Base-by-base conservation (phyloP, 2,113 vertebrate genomes). In the Tringa solitaria region DNA sequence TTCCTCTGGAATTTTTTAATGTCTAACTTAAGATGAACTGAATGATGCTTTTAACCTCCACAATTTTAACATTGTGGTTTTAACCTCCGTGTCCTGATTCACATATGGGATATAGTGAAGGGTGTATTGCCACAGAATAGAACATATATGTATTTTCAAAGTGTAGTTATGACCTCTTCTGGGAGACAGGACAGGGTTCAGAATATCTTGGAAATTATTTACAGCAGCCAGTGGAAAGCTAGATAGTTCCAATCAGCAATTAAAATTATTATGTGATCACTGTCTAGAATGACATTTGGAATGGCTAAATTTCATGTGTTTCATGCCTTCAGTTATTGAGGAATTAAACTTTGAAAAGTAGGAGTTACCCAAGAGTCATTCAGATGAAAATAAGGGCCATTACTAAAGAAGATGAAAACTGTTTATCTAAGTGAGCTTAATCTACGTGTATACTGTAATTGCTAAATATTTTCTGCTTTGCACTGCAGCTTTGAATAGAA, bases 151-250 rank as follows among this genome's bases (percentile, higher is more conserved):
- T 41, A 46, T 68, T 87, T 60, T 54, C n/a, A 78, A 57, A 84
- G 17, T 37, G 11, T 46, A 60, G 10, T 60, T 59, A 80, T n/a
- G 57, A 60, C 4, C 28, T 23, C 8, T 75, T 41, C 17, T 63
- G 43, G n/a, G 14, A 70, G 14, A 27, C 48, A 57, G 0, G 0
- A 1, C 6, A 75, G 6, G 19, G 37, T 75, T 63, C 4, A 54
- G 82, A 90, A 37, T 37, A 2, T 33, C 3, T 72, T 72, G 24
- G 20, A 68, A 95, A 72, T 9, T 26, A 76, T 91, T 93, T 81
- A 45, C 13, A 70, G 6, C 26, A 82, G 24, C 33, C 8, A 54
- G 22, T 57, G 21, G 82, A 91, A 89, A 81, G 6, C 12, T 46
- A 50, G 30, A 39, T 45, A 69, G 2, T 10, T 84, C 11, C 45